Evolutionary conservation across 2,113 vertebrate species (phyloP), one percentile per base, ranked within the genome.

Genomic region (Daboia siamensis): DNA sequence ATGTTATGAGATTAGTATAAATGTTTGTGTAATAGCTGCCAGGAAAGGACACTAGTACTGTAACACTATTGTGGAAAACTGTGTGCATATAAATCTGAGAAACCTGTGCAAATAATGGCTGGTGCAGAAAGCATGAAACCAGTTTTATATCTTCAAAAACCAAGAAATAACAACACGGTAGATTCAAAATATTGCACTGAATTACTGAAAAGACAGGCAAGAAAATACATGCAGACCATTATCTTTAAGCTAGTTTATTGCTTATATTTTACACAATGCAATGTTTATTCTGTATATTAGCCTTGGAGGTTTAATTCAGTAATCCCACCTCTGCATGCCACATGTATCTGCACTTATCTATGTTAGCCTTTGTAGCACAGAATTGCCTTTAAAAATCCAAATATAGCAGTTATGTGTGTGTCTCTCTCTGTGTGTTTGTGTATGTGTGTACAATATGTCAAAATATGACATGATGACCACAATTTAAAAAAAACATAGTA

Each of bases 21-120:
- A 55, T 61, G 87, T 55, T 89, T 15, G 52, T 90, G 94, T 95
- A 91, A 69, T 1, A 64, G 46, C 59, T 55, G 20, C 59, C 17
- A 74, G 59, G 91, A 55, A 6, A 39, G 44, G 4, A 15, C 21
- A 44, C 26, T 80, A 20, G 13, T 92, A 26, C 88, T 92, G 0
- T 46, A 89, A 4, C 1, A 15, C 0, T 85, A 55, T 87, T 91
- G 86, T 94, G 51, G 92, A 80, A 80, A 87, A 80, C 87, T 84
- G 26, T 80, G 74, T 91, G 85, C 51, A 7, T 24, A 1, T 88
- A 26, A 15, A 86, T 93, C 61, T 55, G 33, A 69, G 87, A 94
- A 91, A 80, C 93, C 44, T 80, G 86, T 69, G 44, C 91, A 88
- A 94, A 94, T 57, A 33, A 86, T 80, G 44, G 39, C 33, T 52